Base-by-base conservation (phyloP, 2,113 vertebrate genomes). In the Paratilapia polleni region DNA sequence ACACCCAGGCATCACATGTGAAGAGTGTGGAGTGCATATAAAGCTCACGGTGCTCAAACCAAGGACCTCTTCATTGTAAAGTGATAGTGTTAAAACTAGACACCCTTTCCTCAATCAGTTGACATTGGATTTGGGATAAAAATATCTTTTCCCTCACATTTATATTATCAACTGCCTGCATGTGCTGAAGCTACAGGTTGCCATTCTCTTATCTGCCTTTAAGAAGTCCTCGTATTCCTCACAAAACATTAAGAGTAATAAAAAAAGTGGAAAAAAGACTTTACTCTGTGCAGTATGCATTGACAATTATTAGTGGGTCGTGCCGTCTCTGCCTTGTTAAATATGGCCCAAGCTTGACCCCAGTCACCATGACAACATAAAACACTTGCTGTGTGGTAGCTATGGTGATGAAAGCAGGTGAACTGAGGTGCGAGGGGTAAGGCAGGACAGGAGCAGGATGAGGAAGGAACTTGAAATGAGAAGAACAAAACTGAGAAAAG, bases 361-460 rank as follows among this genome's bases (percentile, higher is more conserved):
- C 28, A 56, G 83, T 93, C 79, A 1, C 87, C 88, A 91, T 89
- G 88, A 74, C 90, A 77, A 90, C 88, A 63, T 36, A 57, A 76
- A 91, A 89, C 87, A 87, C 81, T 83, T 64, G 73, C n/a, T 86
- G 47, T 60, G 76, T 85, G 54, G 90, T 90, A 82, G 74, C 64
- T 84, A 89, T 90, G 85, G 77, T 34, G 76, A 93, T 89, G 85
- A 86, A 86, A 86, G 86, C 80, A 87, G 76, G 81, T 88, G 77
- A 80, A 88, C 73, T 61, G 78, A 83, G 84, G 75, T 90, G 49
- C 2, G 13, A 84, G 47, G 66, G 58, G 36, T 81, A 31, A 89
- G 26, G 52, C 59, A 80, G 77, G 57, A 78, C 22, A 59, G 75
- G 56, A 73, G 36, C 24, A 68, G 60, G 79, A 87, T 8, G 80